Evolutionary conservation across 2,888 invertebrate species (phyloP), one percentile per base, ranked within the genome.

Genomic region (Peribatodes rhomboidaria): DNA sequence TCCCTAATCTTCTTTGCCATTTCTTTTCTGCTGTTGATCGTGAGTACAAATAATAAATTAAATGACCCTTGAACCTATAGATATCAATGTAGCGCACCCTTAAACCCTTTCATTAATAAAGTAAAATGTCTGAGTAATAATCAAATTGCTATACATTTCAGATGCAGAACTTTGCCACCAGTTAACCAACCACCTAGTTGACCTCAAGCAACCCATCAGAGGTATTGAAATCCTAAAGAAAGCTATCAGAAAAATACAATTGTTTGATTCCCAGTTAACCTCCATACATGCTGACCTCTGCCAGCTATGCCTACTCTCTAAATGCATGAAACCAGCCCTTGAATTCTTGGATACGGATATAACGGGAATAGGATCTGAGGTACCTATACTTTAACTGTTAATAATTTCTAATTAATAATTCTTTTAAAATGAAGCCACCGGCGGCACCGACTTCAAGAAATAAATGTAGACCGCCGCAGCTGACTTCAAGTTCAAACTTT

Each of bases 221-320:
- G 99, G 98, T 16, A 98, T 99, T 64, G 95, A 95, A 81, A 93
- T 98, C 57, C 85, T 99, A 57, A 95, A 95, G 70, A 96, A 95
- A 82, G 98, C 98, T 14, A 98, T 99, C 71, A 95, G 96, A 72
- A 98, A 98, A 88, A 96, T 98, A 74, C 97, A 98, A 83, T 89
- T 97, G 18, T 96, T 96, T 88, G 97, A 98, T 77, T 96, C 97
- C 13, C 98, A 99, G 87, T 92, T 99, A 69, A 99, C 99, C 33
- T 97, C 98, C 2, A 96, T 99, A 72, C 99, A 99, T 90, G 97
- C 98, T 14, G 98, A 98, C 89, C 94, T 99, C 58, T 98, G 98
- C 84, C 98, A 98, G 87, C 94, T 99, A 16, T 98, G 99, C 90
- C 94, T 99, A 54, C 89, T 98, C 65, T 96, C 98, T 49, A 98